Evolutionary conservation across 1,140 invertebrate species (phyloP).

Genomic region (Rhynchophorus ferrugineus): DNA sequence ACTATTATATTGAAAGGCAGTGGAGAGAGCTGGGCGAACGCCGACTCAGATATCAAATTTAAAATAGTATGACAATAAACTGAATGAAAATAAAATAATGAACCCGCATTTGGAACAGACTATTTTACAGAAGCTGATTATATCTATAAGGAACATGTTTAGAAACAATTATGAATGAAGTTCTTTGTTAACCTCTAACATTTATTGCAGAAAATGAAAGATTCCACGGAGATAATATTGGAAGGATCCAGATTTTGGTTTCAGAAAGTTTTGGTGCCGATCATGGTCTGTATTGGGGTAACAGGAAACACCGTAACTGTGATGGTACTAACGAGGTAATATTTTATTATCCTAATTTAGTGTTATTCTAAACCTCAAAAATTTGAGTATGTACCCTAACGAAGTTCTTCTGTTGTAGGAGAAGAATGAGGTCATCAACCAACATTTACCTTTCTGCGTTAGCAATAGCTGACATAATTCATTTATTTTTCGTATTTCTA

Average conservation of each 20-base stretch:
- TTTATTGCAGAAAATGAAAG: slow-evolving; percentile 17
- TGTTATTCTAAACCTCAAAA: slow-evolving; percentile 1
- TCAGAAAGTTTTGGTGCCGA: slow-evolving; percentile 60
- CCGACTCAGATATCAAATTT: too few relatives aligned
- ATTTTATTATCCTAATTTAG: not conserved
- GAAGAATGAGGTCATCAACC: slow-evolving; percentile 67
- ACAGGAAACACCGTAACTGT: slow-evolving; percentile 65
- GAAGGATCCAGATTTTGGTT: slow-evolving; percentile 51
- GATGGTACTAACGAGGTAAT: slow-evolving; percentile 60
- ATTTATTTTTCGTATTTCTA: slow-evolving; percentile 58
- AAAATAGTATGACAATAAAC: too few relatives aligned
- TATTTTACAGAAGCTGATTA: too few relatives aligned
- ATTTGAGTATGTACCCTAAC: not conserved
- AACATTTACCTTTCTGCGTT: slow-evolving; percentile 68
- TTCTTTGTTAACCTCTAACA: too few relatives aligned
- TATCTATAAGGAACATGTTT: too few relatives aligned
- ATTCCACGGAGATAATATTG: slow-evolving; percentile 33
- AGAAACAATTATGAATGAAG: too few relatives aligned
- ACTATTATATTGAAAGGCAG: too few relatives aligned
- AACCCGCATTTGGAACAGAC: too few relatives aligned
- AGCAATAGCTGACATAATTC: slow-evolving; percentile 64
- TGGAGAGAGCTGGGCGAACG: too few relatives aligned
- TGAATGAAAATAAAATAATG: too few relatives aligned
- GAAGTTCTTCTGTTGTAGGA: slow-evolving; percentile 36
- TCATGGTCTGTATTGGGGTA: slow-evolving; percentile 59